Evolutionary conservation across 2,113 vertebrate species (phyloP).

Genomic region (Sinocyclocheilus maitianheensis): DNA sequence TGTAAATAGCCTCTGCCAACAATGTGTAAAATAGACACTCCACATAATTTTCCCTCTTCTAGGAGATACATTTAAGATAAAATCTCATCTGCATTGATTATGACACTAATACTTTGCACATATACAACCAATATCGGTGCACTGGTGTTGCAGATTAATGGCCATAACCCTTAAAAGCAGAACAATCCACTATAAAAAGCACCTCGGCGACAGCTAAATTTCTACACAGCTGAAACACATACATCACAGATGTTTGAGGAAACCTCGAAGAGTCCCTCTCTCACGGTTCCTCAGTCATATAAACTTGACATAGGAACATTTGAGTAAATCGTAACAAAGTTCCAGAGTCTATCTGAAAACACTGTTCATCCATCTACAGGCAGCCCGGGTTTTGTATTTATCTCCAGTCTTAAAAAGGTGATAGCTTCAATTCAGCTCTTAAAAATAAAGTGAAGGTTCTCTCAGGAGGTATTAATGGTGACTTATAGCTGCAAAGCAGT

Average conservation of each 20-base stretch:
- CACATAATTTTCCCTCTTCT: not conserved
- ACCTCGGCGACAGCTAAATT: constrained; percentile 22
- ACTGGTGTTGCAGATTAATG: not conserved
- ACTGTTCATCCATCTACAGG: constrained; percentile 3
- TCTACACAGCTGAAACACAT: constrained; percentile 5
- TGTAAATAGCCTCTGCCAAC: too few relatives aligned
- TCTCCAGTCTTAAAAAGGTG: constrained; percentile 23
- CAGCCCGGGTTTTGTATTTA: not conserved
- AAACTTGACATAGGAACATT: constrained; percentile 8
- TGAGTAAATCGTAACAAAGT: constrained; percentile 10
- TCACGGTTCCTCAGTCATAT: not conserved
- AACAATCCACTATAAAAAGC: constrained; percentile 4
- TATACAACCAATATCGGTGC: not conserved
- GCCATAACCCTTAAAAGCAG: constrained; percentile 13
- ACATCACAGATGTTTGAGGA: constrained; percentile 32
- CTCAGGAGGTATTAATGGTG: not conserved
- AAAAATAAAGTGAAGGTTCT: constrained; percentile 24
- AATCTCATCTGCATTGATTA: constrained; percentile 20
- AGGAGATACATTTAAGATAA: constrained; percentile 12
- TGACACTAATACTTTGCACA: not conserved
- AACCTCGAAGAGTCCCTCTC: not conserved
- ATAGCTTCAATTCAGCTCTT: not conserved
- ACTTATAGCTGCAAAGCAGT: constrained; percentile 40
- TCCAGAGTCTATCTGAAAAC: constrained; percentile 22
- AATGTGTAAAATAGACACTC: too few relatives aligned